Percentiles rank a stretch among this genome's conserved stretches.
phyloP scores from a whole-genome alignment of 2,797 vertebrate species.

The Ibycter americanus region DNA sequence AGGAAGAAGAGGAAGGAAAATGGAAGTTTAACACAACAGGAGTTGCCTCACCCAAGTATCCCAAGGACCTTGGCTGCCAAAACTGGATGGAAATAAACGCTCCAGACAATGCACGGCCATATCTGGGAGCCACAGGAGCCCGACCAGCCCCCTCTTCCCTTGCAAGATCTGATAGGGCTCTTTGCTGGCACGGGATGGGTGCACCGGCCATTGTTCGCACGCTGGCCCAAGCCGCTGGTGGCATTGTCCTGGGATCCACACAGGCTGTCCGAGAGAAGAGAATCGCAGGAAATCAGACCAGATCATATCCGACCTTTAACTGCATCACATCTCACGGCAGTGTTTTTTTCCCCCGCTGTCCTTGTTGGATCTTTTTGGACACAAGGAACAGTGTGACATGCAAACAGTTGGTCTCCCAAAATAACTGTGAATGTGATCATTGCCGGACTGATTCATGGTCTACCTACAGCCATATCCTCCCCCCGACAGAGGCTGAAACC shows the following conservation, averaged over 20 bases:
- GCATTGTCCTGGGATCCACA: not conserved
- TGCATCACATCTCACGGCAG: not conserved
- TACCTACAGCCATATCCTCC: not conserved
- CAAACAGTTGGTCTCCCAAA: not conserved
- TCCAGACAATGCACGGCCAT: constrained; percentile 45
- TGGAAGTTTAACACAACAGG: constrained; percentile 37
- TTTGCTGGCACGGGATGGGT: not conserved
- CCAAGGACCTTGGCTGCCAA: not conserved
- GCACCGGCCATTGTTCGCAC: not conserved
- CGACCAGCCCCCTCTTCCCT: not conserved
- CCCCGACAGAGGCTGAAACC: not conserved
- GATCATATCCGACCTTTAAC: not conserved
- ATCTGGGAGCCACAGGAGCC: constrained; percentile 21
- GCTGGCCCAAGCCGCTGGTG: not conserved
- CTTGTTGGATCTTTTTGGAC: not conserved
- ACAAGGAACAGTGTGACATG: accelerated
- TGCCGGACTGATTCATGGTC: not conserved
- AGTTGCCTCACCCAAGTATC: constrained; percentile 33
- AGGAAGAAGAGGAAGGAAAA: constrained; percentile 68
- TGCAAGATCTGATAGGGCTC: not conserved
- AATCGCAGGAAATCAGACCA: constrained; percentile 21
- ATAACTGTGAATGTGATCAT: not conserved
- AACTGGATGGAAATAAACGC: constrained; percentile 38
- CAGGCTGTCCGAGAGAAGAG: not conserved
- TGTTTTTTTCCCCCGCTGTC: not conserved